Percentiles rank a stretch among this genome's conserved stretches.
These are phyloP conservation scores for Theonella swinhoei DNA, from an alignment of 37 sponge, comb jelly and placozoan genomes.

Conservation along the genomic window DNA sequence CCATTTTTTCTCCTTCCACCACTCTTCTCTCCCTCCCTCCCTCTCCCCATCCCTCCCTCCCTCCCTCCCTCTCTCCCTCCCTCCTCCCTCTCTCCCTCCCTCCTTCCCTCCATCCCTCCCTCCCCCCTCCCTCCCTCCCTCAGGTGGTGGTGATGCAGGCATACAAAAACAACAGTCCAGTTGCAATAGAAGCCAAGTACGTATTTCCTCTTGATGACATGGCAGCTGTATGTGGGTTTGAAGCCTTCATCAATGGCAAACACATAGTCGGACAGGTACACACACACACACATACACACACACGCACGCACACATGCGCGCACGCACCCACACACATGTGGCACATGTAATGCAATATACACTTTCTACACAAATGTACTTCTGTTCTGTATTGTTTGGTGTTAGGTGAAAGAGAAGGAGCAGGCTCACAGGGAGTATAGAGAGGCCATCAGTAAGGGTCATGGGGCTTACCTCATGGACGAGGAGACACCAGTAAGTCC, in stretches of 20 bases:
- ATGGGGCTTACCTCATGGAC: conserved; percentile 99
- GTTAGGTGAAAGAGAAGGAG: conserved; percentile 97
- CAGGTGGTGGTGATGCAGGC: conserved; percentile 90
- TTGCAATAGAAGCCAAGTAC: conserved; percentile 96
- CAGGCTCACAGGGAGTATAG: conserved; percentile 97
- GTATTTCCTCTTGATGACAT: conserved; percentile 98
- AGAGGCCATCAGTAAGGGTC: conserved; percentile 96
- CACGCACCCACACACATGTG: too few relatives aligned
- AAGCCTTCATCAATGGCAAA: conserved; percentile 98
- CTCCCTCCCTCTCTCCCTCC: background rate
- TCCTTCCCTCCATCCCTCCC: too few relatives aligned
- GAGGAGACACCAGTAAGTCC: conserved; percentile 93
- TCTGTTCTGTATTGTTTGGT: background rate
- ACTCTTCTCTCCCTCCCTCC: background rate
- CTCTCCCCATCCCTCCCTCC: background rate
- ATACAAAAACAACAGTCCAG: conserved; percentile 81
- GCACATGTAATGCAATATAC: too few relatives aligned
- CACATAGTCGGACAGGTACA: conserved; percentile 97
- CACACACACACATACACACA: too few relatives aligned
- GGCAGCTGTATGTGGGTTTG: conserved; percentile 99
- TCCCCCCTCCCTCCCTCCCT: too few relatives aligned
- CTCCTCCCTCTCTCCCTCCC: background rate
- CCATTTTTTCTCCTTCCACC: background rate
- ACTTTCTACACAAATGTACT: background rate
- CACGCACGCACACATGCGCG: too few relatives aligned